Base-by-base conservation (phyloP, 1,140 invertebrate species). In the Drosophila baimaii region DNA sequence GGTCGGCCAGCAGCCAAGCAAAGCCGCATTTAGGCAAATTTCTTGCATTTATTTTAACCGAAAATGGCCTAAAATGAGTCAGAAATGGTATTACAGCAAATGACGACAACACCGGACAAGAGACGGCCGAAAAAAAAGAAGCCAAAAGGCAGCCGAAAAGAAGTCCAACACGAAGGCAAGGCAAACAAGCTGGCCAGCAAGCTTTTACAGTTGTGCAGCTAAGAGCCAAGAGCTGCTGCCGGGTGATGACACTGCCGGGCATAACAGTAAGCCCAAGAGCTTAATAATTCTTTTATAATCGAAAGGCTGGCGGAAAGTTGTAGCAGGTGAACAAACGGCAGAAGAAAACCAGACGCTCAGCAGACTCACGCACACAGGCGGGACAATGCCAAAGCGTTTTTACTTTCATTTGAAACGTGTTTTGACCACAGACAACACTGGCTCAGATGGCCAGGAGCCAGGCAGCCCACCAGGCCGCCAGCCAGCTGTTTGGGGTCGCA, bases 321-420 rank as follows among this genome's bases (percentile, higher is more conserved):
- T 17, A 41, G 63, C 84, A 88, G 83, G 83, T 88, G 83, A 88
- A 84, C 80, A 89, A 89, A 88, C 83, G 83, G 49, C 39, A 39
- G 46, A 77, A 47, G 44, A 52, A 65, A 68, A 52, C 71, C 43
- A 75, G 59, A 74, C 39, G 19, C 23, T 55, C 1, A 0, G 25
- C 35, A 70, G 52, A 56, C 25, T 29, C 57, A 43, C 58, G 51
- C 33, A 33, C 63, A 61, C 58, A 10, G 29, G 29, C 59, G 44
- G 75, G 58, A 86, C 82, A 88, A 88, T 86, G 77, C 83, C 84
- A 84, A 88, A 80, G 72, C 79, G 84, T 88, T 88, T 86, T 88
- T 88, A 88, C 83, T 88, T 88, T 88, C 83, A 89, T 88, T 88
- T 89, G 83, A 80, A 88, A 88, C 83, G 77, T 84, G 84, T 88